Evolutionary conservation across 2,888 invertebrate genomes (phyloP).

Genomic region (Elmis aenea): DNA sequence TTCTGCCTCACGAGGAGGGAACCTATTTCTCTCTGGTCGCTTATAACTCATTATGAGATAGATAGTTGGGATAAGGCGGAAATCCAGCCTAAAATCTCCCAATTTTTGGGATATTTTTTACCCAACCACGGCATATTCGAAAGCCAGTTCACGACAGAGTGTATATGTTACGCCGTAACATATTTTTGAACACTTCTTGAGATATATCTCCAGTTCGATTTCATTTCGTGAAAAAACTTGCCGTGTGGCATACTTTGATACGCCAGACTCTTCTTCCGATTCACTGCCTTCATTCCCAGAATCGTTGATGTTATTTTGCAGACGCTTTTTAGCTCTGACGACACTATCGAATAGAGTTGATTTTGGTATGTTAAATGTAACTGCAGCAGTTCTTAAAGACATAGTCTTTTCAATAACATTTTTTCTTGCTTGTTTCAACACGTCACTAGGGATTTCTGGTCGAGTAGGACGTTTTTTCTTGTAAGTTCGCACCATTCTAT

Average conservation of each 20-base stretch:
- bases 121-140: constrained; percentile 13
- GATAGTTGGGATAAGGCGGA: too few relatives aligned
- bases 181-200: constrained; percentile 17
- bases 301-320: too few relatives aligned
- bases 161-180: constrained; percentile 19
- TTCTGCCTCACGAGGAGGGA: too few relatives aligned
- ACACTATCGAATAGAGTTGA: constrained; percentile 1
- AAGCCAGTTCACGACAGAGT: constrained; percentile 13
- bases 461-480: background rate
- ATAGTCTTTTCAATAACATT: constrained; percentile 2
- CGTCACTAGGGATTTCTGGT: constrained; percentile 1
- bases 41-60: too few relatives aligned
- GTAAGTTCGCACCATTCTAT: background rate
- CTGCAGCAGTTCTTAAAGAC: constrained; percentile 2
- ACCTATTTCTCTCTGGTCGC: too few relatives aligned
- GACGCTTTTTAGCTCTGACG: background rate
- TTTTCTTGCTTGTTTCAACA: constrained; percentile 2
- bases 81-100: too few relatives aligned
- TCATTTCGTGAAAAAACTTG: constrained; percentile 4
- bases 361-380: constrained; percentile 1
- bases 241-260: constrained; percentile 4
- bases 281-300: too few relatives aligned
- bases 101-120: constrained; percentile 1
- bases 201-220: constrained; percentile 16
- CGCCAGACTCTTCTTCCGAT: background rate